These are phyloP conservation scores for Artibeus jamaicensis DNA, from an alignment of 2,797 vertebrate species.

Conservation along the genomic window DNA sequence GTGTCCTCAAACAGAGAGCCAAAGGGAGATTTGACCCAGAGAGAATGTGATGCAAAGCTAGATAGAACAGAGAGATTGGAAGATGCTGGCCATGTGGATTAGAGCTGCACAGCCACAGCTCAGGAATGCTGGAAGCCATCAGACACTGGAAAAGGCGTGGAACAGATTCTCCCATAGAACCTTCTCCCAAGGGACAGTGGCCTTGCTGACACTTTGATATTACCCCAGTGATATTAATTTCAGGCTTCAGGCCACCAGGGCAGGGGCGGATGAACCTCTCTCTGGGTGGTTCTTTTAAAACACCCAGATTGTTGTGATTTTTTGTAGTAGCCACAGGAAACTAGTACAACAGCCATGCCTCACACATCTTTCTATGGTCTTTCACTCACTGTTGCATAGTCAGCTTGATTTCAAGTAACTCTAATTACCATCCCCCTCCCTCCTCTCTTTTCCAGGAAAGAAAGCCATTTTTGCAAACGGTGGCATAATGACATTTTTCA, in stretches of 20 bases:
- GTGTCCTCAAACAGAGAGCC: background rate
- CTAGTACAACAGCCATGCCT: background rate
- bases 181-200: background rate
- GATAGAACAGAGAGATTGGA: background rate
- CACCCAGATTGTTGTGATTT: background rate
- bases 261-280: background rate
- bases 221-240: background rate
- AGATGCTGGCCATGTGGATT: background rate
- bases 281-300: background rate
- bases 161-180: background rate
- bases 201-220: background rate
- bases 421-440: background rate
- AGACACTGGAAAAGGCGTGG: background rate
- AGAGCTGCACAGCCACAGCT: background rate
- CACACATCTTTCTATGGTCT: background rate
- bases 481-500: background rate
- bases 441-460: background rate
- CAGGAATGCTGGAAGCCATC: background rate
- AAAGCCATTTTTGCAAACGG: background rate
- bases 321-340: background rate
- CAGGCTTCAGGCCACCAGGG: background rate
- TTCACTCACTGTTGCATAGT: background rate
- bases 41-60: background rate
- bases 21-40: background rate
- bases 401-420: background rate